A percentile compares a stretch with the other conserved stretches of the same genome.
Conservation (phyloP, 2,888 invertebrate species). For the Tipula lateralis region DNA sequence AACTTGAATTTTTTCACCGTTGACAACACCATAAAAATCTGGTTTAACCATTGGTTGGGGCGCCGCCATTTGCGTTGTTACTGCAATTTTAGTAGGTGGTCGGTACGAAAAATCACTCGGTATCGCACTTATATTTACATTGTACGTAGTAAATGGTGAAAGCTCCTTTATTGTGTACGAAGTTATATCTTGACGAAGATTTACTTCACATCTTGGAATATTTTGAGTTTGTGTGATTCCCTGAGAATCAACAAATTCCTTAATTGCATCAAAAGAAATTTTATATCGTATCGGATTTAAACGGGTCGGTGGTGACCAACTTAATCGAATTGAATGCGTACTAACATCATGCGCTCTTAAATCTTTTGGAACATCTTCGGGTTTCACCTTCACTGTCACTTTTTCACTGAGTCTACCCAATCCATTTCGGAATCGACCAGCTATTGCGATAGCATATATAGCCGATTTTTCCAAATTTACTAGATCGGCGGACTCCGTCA, state of each 20-base stretch:
- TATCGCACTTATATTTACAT: constrained; percentile 87
- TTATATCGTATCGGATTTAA: constrained; percentile 85
- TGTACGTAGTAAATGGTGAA: constrained; percentile 90
- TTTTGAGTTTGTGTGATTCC: constrained; percentile 86
- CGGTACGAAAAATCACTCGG: constrained; percentile 78
- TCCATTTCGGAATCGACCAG: constrained; percentile 74
- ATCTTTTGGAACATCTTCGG: constrained; percentile 87
- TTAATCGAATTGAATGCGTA: constrained; percentile 88
- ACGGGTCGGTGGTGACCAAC: constrained; percentile 85
- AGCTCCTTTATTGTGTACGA: constrained; percentile 79
- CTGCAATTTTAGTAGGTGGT: constrained; percentile 88
- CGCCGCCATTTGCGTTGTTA: constrained; percentile 94
- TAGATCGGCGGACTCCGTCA: constrained; percentile 85
- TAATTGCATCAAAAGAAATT: constrained; percentile 86
- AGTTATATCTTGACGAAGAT: constrained; percentile 65
- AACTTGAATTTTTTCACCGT: constrained; percentile 82
- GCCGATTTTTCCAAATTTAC: constrained; percentile 86
- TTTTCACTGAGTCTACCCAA: constrained; percentile 84
- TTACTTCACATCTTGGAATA: constrained; percentile 67
- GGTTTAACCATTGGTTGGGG: constrained; percentile 95
- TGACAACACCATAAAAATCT: constrained; percentile 85
- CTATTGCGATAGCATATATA: constrained; percentile 86
- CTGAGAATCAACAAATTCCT: constrained; percentile 90
- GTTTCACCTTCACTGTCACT: constrained; percentile 83
- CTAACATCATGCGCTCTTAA: constrained; percentile 85